These are phyloP conservation scores for Disparrhopalites patrizii DNA, from an alignment of 2,888 invertebrate genomes.

Conservation along the genomic window DNA sequence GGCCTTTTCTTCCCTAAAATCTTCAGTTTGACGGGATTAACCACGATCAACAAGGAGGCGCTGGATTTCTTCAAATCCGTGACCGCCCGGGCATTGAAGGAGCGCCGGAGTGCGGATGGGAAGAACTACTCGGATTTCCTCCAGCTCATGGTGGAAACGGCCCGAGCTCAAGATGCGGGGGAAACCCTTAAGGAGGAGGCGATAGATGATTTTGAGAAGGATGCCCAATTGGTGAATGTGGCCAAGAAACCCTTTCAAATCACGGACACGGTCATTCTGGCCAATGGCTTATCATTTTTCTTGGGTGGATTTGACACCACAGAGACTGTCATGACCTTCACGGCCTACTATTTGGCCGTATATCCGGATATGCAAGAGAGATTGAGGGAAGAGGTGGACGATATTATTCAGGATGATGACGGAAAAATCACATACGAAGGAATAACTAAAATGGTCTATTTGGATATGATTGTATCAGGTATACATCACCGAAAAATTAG, in stretches of 20 bases:
- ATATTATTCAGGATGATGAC: not conserved
- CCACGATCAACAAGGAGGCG: too few species aligned
- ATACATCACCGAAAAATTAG: too few species aligned
- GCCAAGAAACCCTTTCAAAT: not conserved
- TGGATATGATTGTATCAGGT: slow-evolving; percentile 43
- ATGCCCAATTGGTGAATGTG: not conserved
- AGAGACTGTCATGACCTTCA: slow-evolving; percentile 19
- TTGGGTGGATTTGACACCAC: slow-evolving; percentile 33
- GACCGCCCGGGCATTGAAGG: not conserved
- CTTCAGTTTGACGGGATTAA: too few species aligned
- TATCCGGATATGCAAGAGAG: slow-evolving; percentile 27
- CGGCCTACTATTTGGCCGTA: slow-evolving; percentile 26
- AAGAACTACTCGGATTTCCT: slow-evolving; percentile 24
- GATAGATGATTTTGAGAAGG: slow-evolving; percentile 22
- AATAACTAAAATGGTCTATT: slow-evolving; percentile 34
- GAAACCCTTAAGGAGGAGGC: not conserved
- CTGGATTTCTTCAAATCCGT: slow-evolving; percentile 5
- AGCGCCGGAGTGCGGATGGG: not conserved
- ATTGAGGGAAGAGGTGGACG: slow-evolving; percentile 25
- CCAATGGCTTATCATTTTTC: slow-evolving; percentile 22
- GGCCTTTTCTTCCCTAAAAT: not conserved
- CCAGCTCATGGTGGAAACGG: slow-evolving; percentile 28
- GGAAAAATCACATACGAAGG: slow-evolving; percentile 38
- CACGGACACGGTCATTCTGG: slow-evolving; percentile 21
- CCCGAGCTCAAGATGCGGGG: not conserved